Evolutionary conservation across 2,113 vertebrate species (phyloP), one percentile per base, ranked within the genome.

Genomic region (Indicator indicator): DNA sequence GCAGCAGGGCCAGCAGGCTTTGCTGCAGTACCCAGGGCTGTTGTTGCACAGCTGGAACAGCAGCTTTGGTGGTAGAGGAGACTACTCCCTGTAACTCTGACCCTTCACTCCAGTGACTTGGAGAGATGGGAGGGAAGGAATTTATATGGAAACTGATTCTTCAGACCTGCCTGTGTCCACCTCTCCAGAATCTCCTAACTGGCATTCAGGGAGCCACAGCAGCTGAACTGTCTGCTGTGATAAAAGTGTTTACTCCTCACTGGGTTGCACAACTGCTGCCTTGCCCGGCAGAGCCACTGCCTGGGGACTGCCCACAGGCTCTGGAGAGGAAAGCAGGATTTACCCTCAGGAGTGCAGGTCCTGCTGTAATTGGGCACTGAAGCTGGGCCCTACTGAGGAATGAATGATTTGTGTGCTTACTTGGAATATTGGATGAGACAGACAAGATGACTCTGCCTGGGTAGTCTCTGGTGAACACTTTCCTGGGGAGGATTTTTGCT

Each of bases 361-460:
- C 68, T 6, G 5, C 68, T 84, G 55, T 83, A 48, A 23, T 17
- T 68, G 89, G 60, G 72, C 74, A 69, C 76, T 46, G 70, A 52
- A 54, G 18, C 11, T 46, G 64, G 15, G 26, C 60, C 54, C 44
- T 72, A 65, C 71, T 0, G 0, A 33, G 59, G 36, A 84, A 65
- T 18, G 2, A 95, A 58, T 90, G 91, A 90, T 76, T 93, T 64
- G 73, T 88, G 60, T 76, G 59, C 72, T 96, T 82, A 54, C 83
- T 58, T 81, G 74, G 80, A 95, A 78, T 74, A 86, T 54, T 55
- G 84, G 62, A 74, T 85, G 62, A 81, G 90, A 50, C 3, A 2
- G 40, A 33, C 15, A 64, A 69, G 72, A 68, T 56, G 64, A 70
- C 60, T 42, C 23, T 84, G 70, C 77, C 36, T 75, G 23, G 58